These are phyloP conservation scores for Zaprionus lineosus DNA, from an alignment of 2,888 invertebrate species.

Conservation along the genomic window DNA sequence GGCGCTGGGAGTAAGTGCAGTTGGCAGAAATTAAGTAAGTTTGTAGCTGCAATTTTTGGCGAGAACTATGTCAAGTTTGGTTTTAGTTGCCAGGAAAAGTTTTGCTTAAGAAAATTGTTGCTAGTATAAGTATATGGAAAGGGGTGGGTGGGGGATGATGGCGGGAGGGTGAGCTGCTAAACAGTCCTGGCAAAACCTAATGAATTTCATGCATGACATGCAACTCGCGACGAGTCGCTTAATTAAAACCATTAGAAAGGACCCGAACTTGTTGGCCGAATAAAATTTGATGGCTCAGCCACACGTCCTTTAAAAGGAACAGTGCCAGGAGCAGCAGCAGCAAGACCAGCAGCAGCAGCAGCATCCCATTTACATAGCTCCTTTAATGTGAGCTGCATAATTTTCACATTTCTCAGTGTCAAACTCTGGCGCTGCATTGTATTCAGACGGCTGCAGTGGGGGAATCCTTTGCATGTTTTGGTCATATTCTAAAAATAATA, in stretches of 20 bases:
- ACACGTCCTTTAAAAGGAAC: not conserved
- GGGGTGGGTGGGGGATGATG: slow-evolving; percentile 1
- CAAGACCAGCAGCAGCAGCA: slow-evolving; percentile 24
- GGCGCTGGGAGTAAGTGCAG: slow-evolving; percentile 67
- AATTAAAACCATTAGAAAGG: slow-evolving; percentile 74
- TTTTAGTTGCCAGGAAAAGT: slow-evolving; percentile 74
- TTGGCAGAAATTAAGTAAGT: slow-evolving; percentile 77
- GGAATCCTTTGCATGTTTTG: slow-evolving; percentile 77
- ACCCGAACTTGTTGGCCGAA: slow-evolving; percentile 52
- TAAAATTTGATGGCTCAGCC: slow-evolving; percentile 48
- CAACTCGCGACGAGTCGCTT: slow-evolving; percentile 68
- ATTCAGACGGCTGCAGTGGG: slow-evolving; percentile 29
- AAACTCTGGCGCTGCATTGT: slow-evolving; percentile 67
- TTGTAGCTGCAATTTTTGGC: slow-evolving; percentile 77
- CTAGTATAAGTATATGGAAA: slow-evolving; percentile 70
- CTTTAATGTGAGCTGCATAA: slow-evolving; percentile 81
- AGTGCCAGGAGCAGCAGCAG: slow-evolving; percentile 5
- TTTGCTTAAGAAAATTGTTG: slow-evolving; percentile 70
- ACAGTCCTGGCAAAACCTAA: slow-evolving; percentile 51
- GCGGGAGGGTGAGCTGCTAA: slow-evolving; percentile 1
- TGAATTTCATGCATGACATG: slow-evolving; percentile 76
- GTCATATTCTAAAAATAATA: slow-evolving; percentile 79
- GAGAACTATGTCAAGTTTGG: slow-evolving; percentile 76
- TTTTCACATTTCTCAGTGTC: slow-evolving; percentile 82
- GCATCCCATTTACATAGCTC: slow-evolving; percentile 74